phyloP scores from a whole-genome alignment of 2,797 vertebrate genomes.

The Darevskia nairensis region DNA sequence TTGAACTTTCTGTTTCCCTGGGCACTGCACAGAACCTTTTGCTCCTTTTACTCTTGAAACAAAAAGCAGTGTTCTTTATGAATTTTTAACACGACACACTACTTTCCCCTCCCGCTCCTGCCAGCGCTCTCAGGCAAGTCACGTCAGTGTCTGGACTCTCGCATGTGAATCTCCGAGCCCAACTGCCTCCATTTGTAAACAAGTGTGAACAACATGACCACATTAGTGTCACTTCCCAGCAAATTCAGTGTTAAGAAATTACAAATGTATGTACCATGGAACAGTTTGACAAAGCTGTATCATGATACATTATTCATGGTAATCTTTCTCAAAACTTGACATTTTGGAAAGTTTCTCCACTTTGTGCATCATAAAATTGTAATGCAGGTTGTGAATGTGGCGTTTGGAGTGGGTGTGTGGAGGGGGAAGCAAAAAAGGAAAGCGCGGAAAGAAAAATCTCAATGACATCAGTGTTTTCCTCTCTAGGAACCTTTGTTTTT shows the following conservation, averaged over 20 bases:
- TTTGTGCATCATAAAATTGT: constrained; percentile 69
- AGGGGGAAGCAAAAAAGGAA: not conserved
- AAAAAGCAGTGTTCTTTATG: constrained; percentile 85
- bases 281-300: constrained; percentile 79
- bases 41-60: constrained; percentile 81
- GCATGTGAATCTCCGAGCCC: constrained; percentile 76
- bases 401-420: not conserved
- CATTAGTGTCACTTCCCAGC: constrained; percentile 86
- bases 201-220: constrained; percentile 79
- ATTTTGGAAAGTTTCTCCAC: constrained; percentile 78
- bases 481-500: constrained; percentile 36
- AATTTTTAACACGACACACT: constrained; percentile 85
- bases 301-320: constrained; percentile 86
- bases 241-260: constrained; percentile 84
- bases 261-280: constrained; percentile 77
- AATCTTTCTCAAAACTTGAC: constrained; percentile 78
- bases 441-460: constrained; percentile 11
- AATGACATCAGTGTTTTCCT: constrained; percentile 35
- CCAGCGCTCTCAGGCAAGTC: constrained; percentile 79
- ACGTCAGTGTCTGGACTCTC: constrained; percentile 78
- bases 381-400: constrained; percentile 52
- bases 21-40: constrained; percentile 82
- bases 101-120: constrained; percentile 42
- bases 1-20: constrained; percentile 87
- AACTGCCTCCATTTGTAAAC: constrained; percentile 88